phyloP scores from a whole-genome alignment of 2,797 vertebrate species.

The Pseudochromis fuscus region DNA sequence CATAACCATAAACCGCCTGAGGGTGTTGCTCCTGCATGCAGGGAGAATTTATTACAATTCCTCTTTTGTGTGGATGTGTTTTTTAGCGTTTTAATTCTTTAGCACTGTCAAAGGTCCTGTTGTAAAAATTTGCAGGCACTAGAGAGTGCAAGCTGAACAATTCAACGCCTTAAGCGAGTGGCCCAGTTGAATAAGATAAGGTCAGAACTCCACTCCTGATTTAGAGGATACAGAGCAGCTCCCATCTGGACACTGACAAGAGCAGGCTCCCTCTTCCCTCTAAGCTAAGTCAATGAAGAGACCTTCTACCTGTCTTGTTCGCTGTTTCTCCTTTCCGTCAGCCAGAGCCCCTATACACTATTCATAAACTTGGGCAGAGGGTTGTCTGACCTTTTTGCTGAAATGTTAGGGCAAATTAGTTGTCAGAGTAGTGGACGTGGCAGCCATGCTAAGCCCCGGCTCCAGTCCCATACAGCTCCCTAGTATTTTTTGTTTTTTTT shows the following conservation, averaged over 20 bases:
- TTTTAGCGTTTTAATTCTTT: constrained; percentile 47
- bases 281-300: constrained; percentile 69
- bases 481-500: neutral
- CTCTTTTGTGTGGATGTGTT: constrained; percentile 3
- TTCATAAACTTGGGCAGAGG: constrained; percentile 77
- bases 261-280: constrained; percentile 44
- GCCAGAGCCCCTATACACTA: constrained; percentile 67
- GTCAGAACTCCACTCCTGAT: constrained; percentile 67
- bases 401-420: constrained; percentile 87
- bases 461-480: constrained; percentile 20
- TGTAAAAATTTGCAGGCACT: constrained; percentile 49
- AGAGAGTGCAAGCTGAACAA: constrained; percentile 51
- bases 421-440: constrained; percentile 78
- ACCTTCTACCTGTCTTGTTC: constrained; percentile 68
- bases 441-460: constrained; percentile 66
- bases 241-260: constrained; percentile 72
- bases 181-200: constrained; percentile 63
- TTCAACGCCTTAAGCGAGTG: constrained; percentile 47
- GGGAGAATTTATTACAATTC: constrained; percentile 45
- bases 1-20: constrained; percentile 45
- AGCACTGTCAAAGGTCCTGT: constrained; percentile 49
- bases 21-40: constrained; percentile 33
- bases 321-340: constrained; percentile 56
- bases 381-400: constrained; percentile 84
- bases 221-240: constrained; percentile 60